phyloP scores from a whole-genome alignment of 2,797 vertebrate genomes.

The Carduelis carduelis region DNA sequence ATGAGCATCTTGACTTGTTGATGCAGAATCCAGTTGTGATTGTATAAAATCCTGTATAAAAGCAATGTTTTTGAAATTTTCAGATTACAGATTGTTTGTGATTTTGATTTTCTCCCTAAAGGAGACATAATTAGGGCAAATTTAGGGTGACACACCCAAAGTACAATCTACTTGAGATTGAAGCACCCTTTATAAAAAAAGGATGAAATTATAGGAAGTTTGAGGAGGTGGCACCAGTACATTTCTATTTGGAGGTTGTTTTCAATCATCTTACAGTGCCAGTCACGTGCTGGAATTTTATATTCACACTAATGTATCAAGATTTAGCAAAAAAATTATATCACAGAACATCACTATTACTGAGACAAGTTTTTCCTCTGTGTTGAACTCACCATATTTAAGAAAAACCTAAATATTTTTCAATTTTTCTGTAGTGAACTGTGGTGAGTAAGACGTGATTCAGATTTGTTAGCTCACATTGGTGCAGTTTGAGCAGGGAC shows the following conservation, averaged over 20 bases:
- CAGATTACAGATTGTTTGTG: neutral
- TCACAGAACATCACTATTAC: neutral
- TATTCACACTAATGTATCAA: neutral
- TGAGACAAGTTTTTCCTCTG: neutral
- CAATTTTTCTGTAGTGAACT: neutral
- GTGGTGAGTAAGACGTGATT: neutral
- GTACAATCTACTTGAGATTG: neutral
- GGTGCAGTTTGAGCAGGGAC: neutral
- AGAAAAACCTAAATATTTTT: neutral
- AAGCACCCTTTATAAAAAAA: neutral
- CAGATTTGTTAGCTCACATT: neutral
- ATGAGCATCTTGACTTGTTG: neutral
- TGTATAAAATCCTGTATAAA: neutral
- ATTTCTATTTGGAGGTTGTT: neutral
- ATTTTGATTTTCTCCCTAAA: neutral
- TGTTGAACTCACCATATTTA: neutral
- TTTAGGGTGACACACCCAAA: neutral
- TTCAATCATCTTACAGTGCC: neutral
- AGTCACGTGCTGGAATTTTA: neutral
- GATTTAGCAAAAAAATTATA: neutral
- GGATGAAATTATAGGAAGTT: neutral
- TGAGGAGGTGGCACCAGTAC: neutral
- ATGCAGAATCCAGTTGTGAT: neutral
- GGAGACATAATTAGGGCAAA: neutral
- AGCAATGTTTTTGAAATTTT: neutral